phyloP scores from a whole-genome alignment of 2,797 vertebrate species.

The Chelidonichthys spinosus region DNA sequence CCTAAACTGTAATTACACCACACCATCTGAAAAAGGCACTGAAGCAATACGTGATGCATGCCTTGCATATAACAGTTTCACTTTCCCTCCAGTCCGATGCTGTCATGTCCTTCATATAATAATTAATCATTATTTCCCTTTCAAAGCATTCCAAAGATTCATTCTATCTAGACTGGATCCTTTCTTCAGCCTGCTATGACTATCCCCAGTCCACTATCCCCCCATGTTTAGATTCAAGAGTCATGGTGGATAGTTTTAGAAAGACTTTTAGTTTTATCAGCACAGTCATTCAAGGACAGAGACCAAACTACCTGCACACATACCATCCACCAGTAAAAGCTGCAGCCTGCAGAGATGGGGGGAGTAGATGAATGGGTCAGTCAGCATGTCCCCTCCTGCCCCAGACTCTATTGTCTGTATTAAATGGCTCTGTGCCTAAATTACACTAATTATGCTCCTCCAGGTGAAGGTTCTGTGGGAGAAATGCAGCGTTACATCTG shows the following conservation, averaged over 20 bases:
- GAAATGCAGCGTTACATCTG: conserved; percentile 29
- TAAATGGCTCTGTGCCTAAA: conserved; percentile 18
- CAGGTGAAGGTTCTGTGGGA: conserved; percentile 13
- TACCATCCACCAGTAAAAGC: conserved; percentile 6
- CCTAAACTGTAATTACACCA: neutral
- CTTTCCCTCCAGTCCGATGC: neutral
- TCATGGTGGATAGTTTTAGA: neutral
- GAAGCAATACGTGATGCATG: neutral
- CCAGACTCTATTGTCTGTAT: conserved; percentile 29
- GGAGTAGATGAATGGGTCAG: conserved; percentile 6
- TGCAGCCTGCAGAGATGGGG: neutral
- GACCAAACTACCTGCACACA: conserved; percentile 15
- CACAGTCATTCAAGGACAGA: neutral
- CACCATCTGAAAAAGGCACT: neutral
- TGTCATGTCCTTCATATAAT: neutral
- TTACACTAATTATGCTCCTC: conserved; percentile 41
- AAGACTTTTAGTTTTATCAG: conserved; percentile 21
- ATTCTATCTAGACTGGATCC: neutral
- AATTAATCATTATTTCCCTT: neutral
- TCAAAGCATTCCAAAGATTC: neutral
- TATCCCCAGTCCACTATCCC: conserved; percentile 34
- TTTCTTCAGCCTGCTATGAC: neutral
- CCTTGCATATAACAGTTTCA: neutral
- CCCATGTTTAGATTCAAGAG: neutral
- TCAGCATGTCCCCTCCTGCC: conserved; percentile 24